phyloP scores from a whole-genome alignment of 30 jellyfish, hydroid and myxozoan genomes.

The Chironex yamaguchii region DNA sequence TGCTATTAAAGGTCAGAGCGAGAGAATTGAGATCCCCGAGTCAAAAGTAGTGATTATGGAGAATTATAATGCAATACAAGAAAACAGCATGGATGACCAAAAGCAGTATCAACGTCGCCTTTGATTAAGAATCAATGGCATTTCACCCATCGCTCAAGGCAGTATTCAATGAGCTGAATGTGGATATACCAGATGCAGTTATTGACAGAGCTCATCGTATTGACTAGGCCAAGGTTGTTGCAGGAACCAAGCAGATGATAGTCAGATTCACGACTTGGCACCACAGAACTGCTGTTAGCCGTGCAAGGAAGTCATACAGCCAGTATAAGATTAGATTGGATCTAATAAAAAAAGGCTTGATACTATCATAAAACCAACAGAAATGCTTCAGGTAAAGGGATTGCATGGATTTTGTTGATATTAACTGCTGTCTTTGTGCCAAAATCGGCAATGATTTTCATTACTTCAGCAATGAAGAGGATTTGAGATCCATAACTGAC shows the following conservation, averaged over 20 bases:
- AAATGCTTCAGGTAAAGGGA: not conserved
- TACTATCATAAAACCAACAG: not conserved
- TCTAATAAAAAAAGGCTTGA: slow-evolving; percentile 24
- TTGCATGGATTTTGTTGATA: slow-evolving; percentile 15
- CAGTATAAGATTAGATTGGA: slow-evolving; percentile 18
- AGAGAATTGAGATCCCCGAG: too few species aligned
- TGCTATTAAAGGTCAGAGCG: too few species aligned
- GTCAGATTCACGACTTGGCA: slow-evolving; percentile 41
- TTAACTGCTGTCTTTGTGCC: slow-evolving; percentile 32
- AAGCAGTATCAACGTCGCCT: slow-evolving; percentile 53
- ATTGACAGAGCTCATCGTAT: slow-evolving; percentile 64
- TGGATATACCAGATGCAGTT: slow-evolving; percentile 59
- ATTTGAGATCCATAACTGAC: slow-evolving; percentile 24
- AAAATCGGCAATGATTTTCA: slow-evolving; percentile 1
- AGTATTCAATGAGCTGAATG: slow-evolving; percentile 26
- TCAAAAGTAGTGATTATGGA: slow-evolving; percentile 31
- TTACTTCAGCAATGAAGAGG: slow-evolving; percentile 8
- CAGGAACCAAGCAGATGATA: slow-evolving; percentile 35
- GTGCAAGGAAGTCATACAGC: slow-evolving; percentile 5
- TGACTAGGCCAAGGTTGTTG: slow-evolving; percentile 8
- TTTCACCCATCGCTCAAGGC: slow-evolving; percentile 43
- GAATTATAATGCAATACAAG: slow-evolving; percentile 13
- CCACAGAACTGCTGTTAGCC: slow-evolving; percentile 23
- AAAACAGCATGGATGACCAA: slow-evolving; percentile 47
- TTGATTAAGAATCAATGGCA: slow-evolving; percentile 36